These are phyloP conservation scores for Choloepus hoffmanni DNA, from an alignment of 2,113 vertebrate species.

Conservation along the genomic window DNA sequence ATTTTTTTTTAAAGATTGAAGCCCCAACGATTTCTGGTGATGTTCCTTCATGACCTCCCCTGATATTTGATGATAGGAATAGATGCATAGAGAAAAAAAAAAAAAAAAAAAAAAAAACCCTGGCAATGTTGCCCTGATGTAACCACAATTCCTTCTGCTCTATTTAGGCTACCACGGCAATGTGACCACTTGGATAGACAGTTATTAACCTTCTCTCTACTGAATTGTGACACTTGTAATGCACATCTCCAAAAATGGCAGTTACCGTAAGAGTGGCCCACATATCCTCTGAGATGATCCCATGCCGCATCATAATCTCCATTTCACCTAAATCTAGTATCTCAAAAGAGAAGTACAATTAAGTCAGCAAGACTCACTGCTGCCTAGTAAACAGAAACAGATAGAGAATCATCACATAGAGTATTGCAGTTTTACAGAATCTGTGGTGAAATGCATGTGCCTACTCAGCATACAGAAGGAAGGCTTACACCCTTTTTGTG, in stretches of 20 bases:
- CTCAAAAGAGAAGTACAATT: not conserved
- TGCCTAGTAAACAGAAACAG: constrained; percentile 22
- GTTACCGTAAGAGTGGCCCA: not conserved
- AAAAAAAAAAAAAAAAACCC: not conserved
- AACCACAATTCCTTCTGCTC: not conserved
- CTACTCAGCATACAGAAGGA: not conserved
- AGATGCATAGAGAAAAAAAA: not conserved
- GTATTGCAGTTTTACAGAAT: constrained; percentile 2
- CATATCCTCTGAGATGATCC: not conserved
- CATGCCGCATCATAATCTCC: not conserved
- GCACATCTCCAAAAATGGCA: not conserved
- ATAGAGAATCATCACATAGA: not conserved
- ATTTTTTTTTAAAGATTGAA: not conserved
- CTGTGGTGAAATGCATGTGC: not conserved
- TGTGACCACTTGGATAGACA: not conserved
- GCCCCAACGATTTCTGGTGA: not conserved
- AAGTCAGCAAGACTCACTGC: not conserved
- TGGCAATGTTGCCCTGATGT: not conserved
- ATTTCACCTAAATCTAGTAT: not conserved
- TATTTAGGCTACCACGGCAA: constrained; percentile 1
- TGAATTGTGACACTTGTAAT: not conserved
- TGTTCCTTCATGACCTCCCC: constrained; percentile 45
- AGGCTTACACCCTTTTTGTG: not conserved
- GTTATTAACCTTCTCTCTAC: constrained; percentile 36
- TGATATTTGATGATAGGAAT: not conserved